Conservation (phyloP, 2,888 invertebrate species). For the Gonocerus acuteangulatus region DNA sequence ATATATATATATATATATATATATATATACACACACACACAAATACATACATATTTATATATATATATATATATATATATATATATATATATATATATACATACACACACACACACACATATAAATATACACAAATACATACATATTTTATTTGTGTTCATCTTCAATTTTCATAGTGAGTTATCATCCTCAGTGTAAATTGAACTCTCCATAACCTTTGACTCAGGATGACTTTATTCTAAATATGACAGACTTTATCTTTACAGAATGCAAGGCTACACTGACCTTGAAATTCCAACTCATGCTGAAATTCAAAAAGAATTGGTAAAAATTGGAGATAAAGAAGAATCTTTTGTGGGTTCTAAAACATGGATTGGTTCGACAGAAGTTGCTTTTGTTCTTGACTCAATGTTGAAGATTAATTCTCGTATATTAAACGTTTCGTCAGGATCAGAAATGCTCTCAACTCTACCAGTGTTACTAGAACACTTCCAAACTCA, state of each 20-base stretch:
- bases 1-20: too few relatives aligned
- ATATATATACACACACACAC: too few relatives aligned
- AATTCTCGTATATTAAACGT: conserved; percentile 76
- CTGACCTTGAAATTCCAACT: conserved; percentile 64
- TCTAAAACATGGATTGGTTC: conserved; percentile 97
- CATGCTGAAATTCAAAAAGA: conserved; percentile 87
- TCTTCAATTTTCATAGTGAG: too few relatives aligned
- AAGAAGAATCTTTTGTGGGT: conserved; percentile 75
- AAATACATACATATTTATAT: too few relatives aligned
- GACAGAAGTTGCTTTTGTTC: conserved; percentile 87
- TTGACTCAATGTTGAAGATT: conserved; percentile 71
- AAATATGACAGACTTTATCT: neutral
- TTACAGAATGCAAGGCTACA: conserved; percentile 69
- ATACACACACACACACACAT: too few relatives aligned
- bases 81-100: too few relatives aligned
- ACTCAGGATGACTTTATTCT: too few relatives aligned
- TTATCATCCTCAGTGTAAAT: too few relatives aligned
- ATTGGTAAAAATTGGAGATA: conserved; percentile 90
- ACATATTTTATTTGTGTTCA: too few relatives aligned
- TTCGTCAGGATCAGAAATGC: conserved; percentile 75
- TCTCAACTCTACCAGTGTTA: conserved; percentile 69
- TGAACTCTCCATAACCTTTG: too few relatives aligned
- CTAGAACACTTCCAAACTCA: conserved; percentile 83
- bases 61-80: too few relatives aligned
- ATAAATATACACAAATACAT: too few relatives aligned